Conservation (phyloP, 2,888 invertebrate species). For the Pyrrhosoma nymphula region DNA sequence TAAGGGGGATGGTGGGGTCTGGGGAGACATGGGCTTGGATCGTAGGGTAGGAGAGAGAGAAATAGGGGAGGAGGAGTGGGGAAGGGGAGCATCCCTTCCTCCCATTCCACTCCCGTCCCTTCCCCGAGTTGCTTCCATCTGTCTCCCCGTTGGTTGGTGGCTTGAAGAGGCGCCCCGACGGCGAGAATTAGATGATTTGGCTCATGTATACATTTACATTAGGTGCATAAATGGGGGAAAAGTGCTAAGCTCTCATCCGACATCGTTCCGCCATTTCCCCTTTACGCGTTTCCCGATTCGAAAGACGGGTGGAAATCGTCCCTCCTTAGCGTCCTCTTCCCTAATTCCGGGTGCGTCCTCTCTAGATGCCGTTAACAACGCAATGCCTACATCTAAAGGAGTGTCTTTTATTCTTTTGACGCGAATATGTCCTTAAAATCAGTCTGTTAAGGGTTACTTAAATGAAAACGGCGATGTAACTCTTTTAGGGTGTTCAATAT, state of each 20-base stretch:
- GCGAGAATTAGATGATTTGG: conserved; percentile 27
- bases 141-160: not conserved
- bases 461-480: no score
- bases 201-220: conserved; percentile 36
- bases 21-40: not conserved
- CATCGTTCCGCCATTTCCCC: conserved; percentile 5
- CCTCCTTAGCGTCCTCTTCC: not conserved
- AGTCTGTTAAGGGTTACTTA: no score
- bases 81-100: not conserved
- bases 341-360: not conserved
- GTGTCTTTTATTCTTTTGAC: not conserved
- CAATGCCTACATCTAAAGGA: not conserved
- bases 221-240: conserved; percentile 12
- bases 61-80: not conserved
- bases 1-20: not conserved
- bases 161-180: not conserved
- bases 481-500: no score
- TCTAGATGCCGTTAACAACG: not conserved
- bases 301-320: not conserved
- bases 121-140: not conserved
- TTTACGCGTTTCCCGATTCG: conserved; percentile 20
- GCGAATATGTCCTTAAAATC: no score
- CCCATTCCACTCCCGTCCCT: not conserved
- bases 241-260: not conserved
- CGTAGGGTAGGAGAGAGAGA: not conserved